phyloP scores from a whole-genome alignment of 1,140 invertebrate species.

The Panagrolaimus sp. region DNA sequence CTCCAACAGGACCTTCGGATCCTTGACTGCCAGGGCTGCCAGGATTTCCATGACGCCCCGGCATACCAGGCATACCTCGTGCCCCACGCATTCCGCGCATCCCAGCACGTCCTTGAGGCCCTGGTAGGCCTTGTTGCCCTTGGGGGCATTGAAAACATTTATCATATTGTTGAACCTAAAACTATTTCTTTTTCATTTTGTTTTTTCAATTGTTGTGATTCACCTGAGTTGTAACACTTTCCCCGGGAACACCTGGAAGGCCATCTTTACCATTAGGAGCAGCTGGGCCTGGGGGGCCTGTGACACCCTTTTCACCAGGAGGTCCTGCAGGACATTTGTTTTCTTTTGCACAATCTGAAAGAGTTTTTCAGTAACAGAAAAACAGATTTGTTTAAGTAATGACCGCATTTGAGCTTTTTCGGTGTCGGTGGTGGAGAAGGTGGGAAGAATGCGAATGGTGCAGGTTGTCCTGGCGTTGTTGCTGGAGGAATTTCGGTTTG shows the following conservation, averaged over 20 bases:
- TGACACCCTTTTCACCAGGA: background rate
- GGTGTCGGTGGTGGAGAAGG: background rate
- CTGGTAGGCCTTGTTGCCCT: constrained; percentile 35
- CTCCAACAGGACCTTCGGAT: constrained; percentile 26
- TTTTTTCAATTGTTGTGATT: background rate
- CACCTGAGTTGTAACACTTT: background rate
- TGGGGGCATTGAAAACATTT: constrained; percentile 51
- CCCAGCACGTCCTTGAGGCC: constrained; percentile 23
- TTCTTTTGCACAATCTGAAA: constrained; percentile 6
- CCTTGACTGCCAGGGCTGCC: constrained; percentile 25
- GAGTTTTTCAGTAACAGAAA: background rate
- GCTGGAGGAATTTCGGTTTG: background rate
- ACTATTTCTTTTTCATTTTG: constrained; percentile 24
- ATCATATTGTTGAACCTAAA: constrained; percentile 34
- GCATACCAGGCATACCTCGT: constrained; percentile 38
- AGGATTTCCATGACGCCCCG: constrained; percentile 42
- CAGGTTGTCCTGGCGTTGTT: background rate
- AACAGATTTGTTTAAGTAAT: background rate
- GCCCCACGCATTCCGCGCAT: constrained; percentile 52
- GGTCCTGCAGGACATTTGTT: constrained; percentile 4
- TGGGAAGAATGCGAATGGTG: background rate
- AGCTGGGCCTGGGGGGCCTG: background rate
- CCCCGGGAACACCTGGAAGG: background rate
- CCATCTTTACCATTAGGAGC: background rate
- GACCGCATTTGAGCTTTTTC: background rate